These are phyloP conservation scores for Lepidotrigona ventralis DNA, from an alignment of 1,140 invertebrate genomes.

Conservation along the genomic window DNA sequence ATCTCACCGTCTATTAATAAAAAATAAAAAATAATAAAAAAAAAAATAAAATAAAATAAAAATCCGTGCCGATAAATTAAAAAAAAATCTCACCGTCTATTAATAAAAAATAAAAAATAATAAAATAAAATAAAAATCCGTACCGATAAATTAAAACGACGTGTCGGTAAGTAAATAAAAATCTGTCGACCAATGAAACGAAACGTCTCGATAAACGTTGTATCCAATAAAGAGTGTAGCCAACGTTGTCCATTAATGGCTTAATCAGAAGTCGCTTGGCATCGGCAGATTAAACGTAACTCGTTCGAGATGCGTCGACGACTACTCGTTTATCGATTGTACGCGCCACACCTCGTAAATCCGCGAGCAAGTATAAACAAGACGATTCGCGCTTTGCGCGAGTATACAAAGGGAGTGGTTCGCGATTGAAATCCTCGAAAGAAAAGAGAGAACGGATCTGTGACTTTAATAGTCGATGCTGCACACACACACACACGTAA, in stretches of 20 bases:
- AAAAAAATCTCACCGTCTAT: too few species aligned
- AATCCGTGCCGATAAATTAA: too few species aligned
- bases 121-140: too few species aligned
- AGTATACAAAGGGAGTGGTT: not conserved
- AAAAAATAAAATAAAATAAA: too few species aligned
- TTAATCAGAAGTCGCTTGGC: not conserved
- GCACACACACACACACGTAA: too few species aligned
- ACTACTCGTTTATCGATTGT: not conserved
- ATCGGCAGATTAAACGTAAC: not conserved
- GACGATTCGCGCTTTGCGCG: not conserved
- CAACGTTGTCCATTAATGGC: not conserved
- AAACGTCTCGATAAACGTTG: not conserved
- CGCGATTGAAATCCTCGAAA: not conserved
- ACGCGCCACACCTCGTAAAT: constrained; percentile 3
- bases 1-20: too few species aligned
- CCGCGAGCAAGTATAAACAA: constrained; percentile 6
- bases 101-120: too few species aligned
- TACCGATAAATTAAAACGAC: too few species aligned
- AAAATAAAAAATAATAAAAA: too few species aligned
- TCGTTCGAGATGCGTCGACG: not conserved
- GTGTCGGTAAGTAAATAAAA: too few species aligned
- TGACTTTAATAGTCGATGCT: too few species aligned
- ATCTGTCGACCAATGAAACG: not conserved
- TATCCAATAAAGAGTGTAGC: not conserved
- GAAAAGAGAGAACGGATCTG: not conserved